Conservation (phyloP, 2,888 invertebrate species). For the Oxycera nigricornis region DNA sequence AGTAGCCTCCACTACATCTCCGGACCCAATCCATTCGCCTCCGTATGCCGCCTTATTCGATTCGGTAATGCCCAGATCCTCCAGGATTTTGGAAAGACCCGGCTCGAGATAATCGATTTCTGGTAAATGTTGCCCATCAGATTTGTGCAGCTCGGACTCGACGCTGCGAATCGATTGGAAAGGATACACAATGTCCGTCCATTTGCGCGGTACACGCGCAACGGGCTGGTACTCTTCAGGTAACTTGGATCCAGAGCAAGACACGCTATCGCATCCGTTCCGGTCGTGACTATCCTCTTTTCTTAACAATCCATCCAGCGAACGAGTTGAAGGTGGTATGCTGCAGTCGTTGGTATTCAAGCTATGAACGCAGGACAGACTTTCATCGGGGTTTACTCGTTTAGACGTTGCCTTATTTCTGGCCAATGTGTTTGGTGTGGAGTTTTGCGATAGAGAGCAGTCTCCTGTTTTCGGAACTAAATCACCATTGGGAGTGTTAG, state of each 20-base stretch:
- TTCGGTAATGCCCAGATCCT: conserved; percentile 10
- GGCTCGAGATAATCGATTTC: neutral
- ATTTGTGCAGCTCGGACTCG: neutral
- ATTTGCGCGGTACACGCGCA: neutral
- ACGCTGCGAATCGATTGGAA: neutral
- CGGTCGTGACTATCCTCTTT: no score
- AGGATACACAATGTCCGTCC: neutral
- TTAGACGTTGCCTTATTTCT: no score
- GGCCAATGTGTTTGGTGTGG: no score
- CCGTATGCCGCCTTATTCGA: neutral
- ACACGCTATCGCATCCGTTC: neutral
- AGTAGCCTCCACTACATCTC: neutral
- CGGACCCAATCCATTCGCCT: conserved; percentile 14
- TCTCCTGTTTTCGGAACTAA: no score
- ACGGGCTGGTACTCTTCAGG: conserved; percentile 4
- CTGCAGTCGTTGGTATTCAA: neutral
- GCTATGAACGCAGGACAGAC: no score
- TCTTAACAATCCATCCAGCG: neutral
- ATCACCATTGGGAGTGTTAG: no score
- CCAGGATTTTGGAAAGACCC: neutral
- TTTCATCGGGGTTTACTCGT: no score
- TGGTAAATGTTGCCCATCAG: neutral
- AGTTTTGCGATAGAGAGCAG: no score
- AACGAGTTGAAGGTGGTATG: neutral
- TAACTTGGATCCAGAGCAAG: neutral